Percentiles rank a stretch among this genome's conserved stretches.
phyloP scores from a whole-genome alignment of 2,888 invertebrate species.

The Caenorhabditis becei region DNA sequence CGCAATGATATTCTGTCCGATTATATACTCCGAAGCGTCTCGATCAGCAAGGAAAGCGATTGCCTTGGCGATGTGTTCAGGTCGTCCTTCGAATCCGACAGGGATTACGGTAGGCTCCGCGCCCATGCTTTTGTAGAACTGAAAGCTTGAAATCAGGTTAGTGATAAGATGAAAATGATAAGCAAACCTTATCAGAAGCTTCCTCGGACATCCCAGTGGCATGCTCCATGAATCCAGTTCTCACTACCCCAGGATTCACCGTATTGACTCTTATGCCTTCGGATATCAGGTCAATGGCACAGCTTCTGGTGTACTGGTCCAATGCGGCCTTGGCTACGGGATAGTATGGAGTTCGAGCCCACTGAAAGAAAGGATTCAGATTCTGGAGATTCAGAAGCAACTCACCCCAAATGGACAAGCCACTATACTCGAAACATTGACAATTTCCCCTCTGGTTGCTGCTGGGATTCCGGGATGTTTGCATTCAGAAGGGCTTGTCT shows the following conservation, averaged over 20 bases:
- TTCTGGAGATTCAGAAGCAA: neutral
- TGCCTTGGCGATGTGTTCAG: constrained; percentile 51
- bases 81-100: constrained; percentile 34
- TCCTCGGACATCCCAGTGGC: constrained; percentile 6
- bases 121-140: constrained; percentile 15
- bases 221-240: constrained; percentile 22
- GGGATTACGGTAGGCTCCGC: constrained; percentile 36
- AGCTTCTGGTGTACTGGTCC: constrained; percentile 40
- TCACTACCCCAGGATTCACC: constrained; percentile 45
- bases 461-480: constrained; percentile 20
- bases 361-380: constrained; percentile 19
- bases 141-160: neutral
- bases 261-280: constrained; percentile 47
- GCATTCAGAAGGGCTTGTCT: constrained; percentile 15
- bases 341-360: constrained; percentile 29
- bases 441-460: constrained; percentile 54
- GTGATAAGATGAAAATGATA: neutral
- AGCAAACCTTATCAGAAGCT: constrained; percentile 3
- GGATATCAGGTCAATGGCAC: constrained; percentile 31
- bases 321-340: constrained; percentile 40
- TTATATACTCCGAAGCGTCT: constrained; percentile 46
- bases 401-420: constrained; percentile 43
- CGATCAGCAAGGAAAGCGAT: constrained; percentile 63
- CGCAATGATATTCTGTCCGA: constrained; percentile 60
- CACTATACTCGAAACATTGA: constrained; percentile 56